Evolutionary conservation across 37 sponge, comb jelly and placozoan genomes (phyloP).

Genomic region (Petrosia ficiformis): DNA sequence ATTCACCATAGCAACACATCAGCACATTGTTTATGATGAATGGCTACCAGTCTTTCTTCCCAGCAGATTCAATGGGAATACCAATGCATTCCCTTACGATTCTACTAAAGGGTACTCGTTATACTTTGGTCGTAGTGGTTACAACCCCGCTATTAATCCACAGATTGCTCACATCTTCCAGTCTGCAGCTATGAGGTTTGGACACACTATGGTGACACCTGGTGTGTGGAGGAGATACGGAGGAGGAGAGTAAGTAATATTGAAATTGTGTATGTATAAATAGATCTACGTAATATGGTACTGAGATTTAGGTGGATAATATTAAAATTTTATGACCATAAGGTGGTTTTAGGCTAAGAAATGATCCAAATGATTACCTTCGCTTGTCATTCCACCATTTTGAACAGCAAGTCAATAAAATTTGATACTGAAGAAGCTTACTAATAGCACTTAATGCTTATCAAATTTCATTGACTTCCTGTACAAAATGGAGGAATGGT

Average conservation of each 20-base stretch:
- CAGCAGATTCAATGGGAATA: slow-evolving; percentile 15
- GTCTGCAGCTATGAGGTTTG: slow-evolving; percentile 95
- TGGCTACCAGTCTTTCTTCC: slow-evolving; percentile 90
- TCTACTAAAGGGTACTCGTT: slow-evolving; percentile 55
- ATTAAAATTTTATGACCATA: not conserved
- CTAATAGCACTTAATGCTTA: too few species aligned
- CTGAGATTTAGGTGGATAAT: not conserved
- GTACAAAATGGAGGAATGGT: too few species aligned
- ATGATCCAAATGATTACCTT: too few species aligned
- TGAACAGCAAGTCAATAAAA: too few species aligned
- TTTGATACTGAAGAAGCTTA: too few species aligned
- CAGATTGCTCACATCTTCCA: slow-evolving; percentile 90
- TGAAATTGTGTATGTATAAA: not conserved
- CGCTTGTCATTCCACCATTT: too few species aligned
- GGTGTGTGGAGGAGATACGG: slow-evolving; percentile 73
- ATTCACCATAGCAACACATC: slow-evolving; percentile 92
- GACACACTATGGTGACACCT: slow-evolving; percentile 93
- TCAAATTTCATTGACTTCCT: too few species aligned
- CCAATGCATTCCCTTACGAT: slow-evolving; percentile 14
- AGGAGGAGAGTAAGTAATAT: not conserved
- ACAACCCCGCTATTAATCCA: slow-evolving; percentile 84
- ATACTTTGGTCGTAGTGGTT: slow-evolving; percentile 56
- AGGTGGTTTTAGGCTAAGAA: too few species aligned
- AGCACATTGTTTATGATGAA: slow-evolving; percentile 78
- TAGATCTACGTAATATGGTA: slow-evolving; percentile 18